Percentiles rank a stretch among this genome's conserved stretches.
These are phyloP conservation scores for Sialis lutaria DNA, from an alignment of 2,888 invertebrate species.

Conservation along the genomic window DNA sequence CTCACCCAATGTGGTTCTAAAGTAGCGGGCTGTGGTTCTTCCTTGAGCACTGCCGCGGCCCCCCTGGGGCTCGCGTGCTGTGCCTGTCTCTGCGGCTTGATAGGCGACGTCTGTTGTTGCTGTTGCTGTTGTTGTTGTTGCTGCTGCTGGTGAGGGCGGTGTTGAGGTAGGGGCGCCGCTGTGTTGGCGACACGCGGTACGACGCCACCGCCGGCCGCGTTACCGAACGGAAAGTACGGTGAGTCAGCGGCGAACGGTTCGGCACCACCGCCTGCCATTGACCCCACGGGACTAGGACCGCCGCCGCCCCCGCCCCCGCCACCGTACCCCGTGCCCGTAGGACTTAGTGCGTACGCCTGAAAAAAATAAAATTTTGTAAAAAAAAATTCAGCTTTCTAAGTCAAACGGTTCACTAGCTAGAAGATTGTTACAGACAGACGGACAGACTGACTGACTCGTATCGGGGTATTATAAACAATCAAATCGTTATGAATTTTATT, in stretches of 20 bases:
- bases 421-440: no score
- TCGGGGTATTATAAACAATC: no score
- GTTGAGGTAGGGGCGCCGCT: conserved; percentile 18
- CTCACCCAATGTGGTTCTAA: conserved; percentile 23
- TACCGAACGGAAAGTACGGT: conserved; percentile 47
- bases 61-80: conserved; percentile 7
- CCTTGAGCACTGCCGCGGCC: conserved; percentile 9
- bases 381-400: no score
- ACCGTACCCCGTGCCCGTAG: conserved; percentile 18
- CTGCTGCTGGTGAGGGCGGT: background rate
- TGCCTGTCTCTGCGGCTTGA: background rate
- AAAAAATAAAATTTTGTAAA: no score
- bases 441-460: no score
- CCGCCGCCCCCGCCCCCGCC: conserved; percentile 15
- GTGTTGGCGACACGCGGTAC: conserved; percentile 22
- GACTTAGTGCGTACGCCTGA: conserved; percentile 27
- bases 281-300: conserved; percentile 22
- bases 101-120: background rate
- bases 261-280: conserved; percentile 30
- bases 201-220: conserved; percentile 21
- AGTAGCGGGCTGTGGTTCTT: conserved; percentile 20
- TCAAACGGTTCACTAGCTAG: no score
- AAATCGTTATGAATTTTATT: no score
- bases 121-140: background rate
- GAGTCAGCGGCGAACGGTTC: conserved; percentile 41